Base-by-base conservation (phyloP, 2,797 vertebrate genomes). In the Caiman crocodilus region DNA sequence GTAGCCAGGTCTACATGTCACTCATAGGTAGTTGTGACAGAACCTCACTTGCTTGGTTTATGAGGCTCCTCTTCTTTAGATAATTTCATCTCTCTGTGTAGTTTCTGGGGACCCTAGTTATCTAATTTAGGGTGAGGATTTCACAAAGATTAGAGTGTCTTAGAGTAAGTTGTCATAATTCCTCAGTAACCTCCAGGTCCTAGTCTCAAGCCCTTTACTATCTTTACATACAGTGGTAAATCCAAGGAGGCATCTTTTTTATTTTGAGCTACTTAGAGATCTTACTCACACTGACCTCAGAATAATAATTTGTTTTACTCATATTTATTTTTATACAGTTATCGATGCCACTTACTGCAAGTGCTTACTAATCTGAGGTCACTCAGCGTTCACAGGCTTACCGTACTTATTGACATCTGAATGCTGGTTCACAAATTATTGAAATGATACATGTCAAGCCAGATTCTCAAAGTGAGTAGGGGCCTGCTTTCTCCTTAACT, bases 261-360 rank as follows among this genome's bases (percentile, higher is more conserved):
- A 85, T 63, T 58, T 16, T 90, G 65, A 26, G 4, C 71, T 88
- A 64, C n/a, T 90, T 75, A 90, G 15, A 93, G 61, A 91, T 88
- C 4, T 94, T 64, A 56, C 95, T 30, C 90, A 32, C 55, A 87
- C 14, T 86, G 61, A 92, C 85, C 12, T 82, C 85, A 69, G 23
- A 28, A 61, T 88, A 95, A 91, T 92, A 91, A 91, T 95, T 96
- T 89, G 4, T 42, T 59, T 92, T 94, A 76, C 92, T 93, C 56
- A 2, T 59, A 58, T 95, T 76, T 94, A 55, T 93, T 58, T 82
- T 85, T 71, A 65, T 90, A 84, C 58, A 78, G 75, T 80, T 92
- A 28, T 74, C 89, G 86, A 88, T 73, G 88, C 7, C 71, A 71
- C 9, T 95, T 86, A 56, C 60, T 90, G 57, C 89, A 94, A 76